Percentiles rank a stretch among this genome's conserved stretches.
phyloP scores from a whole-genome alignment of 2,888 invertebrate species.

The Strigamia maritima region DNA sequence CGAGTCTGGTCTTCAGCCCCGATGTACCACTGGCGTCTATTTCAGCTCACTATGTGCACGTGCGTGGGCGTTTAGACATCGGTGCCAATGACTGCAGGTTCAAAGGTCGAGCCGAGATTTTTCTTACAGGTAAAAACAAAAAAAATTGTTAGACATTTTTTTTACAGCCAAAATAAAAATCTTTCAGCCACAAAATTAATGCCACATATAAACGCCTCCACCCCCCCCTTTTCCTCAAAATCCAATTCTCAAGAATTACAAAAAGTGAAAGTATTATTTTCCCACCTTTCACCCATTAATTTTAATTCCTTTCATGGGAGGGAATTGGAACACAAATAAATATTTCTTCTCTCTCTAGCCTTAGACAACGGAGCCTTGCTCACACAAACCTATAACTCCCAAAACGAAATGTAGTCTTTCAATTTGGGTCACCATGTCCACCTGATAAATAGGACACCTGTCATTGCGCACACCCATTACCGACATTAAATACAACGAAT shows the following conservation, averaged over 20 bases:
- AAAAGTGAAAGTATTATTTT: conserved; percentile 3
- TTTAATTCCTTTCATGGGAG: conserved; percentile 18
- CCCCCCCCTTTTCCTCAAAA: background rate
- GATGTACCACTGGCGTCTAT: conserved; percentile 38
- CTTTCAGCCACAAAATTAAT: too few relatives aligned
- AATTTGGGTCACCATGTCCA: conserved; percentile 9
- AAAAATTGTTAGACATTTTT: background rate
- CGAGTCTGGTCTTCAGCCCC: conserved; percentile 39
- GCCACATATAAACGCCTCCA: too few relatives aligned
- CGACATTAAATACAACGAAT: background rate
- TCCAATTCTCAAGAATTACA: background rate
- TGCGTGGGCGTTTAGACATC: conserved; percentile 38
- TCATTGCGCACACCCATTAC: background rate
- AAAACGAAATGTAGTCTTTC: background rate
- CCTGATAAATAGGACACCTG: background rate
- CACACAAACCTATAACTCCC: background rate
- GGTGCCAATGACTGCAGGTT: conserved; percentile 38
- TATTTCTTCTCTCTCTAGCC: background rate
- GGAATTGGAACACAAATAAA: conserved; percentile 18
- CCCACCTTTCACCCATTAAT: background rate
- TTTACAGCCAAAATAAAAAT: background rate
- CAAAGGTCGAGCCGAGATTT: conserved; percentile 39
- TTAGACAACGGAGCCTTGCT: conserved; percentile 4
- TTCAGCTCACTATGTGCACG: conserved; percentile 32
- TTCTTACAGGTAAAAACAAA: conserved; percentile 37